Percentiles rank a stretch among this genome's conserved stretches.
Conservation (phyloP, 2,888 invertebrate species). For the Scaptomyza parva region DNA sequence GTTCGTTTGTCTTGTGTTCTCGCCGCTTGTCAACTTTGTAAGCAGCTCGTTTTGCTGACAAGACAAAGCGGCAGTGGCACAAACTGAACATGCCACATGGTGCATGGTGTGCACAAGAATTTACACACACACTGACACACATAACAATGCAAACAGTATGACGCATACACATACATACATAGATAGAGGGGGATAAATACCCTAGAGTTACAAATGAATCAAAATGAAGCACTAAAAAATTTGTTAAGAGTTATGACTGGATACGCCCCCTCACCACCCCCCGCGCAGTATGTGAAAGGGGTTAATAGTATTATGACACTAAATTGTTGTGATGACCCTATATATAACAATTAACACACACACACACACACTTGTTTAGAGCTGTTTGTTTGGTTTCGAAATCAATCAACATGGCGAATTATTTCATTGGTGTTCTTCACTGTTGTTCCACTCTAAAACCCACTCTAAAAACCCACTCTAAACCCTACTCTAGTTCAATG, state of each 20-base stretch:
- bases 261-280: too few relatives aligned
- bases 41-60: conserved; percentile 54
- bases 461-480: too few relatives aligned
- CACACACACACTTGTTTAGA: not conserved
- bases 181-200: too few relatives aligned
- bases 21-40: conserved; percentile 38
- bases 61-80: conserved; percentile 39
- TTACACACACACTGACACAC: too few relatives aligned
- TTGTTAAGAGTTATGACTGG: too few relatives aligned
- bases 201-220: not conserved
- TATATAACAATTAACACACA: not conserved
- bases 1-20: conserved; percentile 21
- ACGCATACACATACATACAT: not conserved
- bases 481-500: too few relatives aligned
- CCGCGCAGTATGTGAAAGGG: too few relatives aligned
- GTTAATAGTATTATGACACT: too few relatives aligned
- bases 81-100: conserved; percentile 25
- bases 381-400: not conserved
- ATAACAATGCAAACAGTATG: not conserved
- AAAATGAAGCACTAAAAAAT: not conserved
- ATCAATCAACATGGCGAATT: conserved; percentile 16
- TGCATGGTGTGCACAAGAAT: conserved; percentile 14
- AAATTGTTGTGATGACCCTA: too few relatives aligned
- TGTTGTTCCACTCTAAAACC: too few relatives aligned
- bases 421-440: conserved; percentile 6